Base-by-base conservation (phyloP, 2,888 invertebrate genomes). In the Mythimna ferrago region DNA sequence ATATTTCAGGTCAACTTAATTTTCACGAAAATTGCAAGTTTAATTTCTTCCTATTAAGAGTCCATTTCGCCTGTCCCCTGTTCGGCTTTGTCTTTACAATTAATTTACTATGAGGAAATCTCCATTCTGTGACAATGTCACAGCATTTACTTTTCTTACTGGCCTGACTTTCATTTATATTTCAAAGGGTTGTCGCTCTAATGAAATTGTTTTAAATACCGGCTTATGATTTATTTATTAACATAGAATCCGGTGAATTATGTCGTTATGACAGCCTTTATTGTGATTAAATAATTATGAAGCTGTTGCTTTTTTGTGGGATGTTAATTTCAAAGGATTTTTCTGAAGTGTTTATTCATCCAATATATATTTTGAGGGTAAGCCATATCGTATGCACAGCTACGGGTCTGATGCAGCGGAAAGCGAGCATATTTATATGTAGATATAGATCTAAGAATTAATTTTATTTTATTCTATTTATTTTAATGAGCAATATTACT, bases 101-200 rank as follows among this genome's bases (percentile, higher is more conserved):
- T 94, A 94, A 94, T 94, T 94, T 93, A 93, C 91, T 93, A 92
- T 92, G 91, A 93, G 93, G 92, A 94, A 94, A 94, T 94, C 93
- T 94, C 92, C 91, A 92, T 93, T 94, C 87, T 90, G 90, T 91
- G 94, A 93, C 93, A 93, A 89, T 91, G 92, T 93, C 89, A 91
- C 89, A 90, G 88, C 90, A 89, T 92, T 94, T 93, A 93, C 92
- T 92, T 92, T 91, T 90, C 88, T 87, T 88, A 86, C 79, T 76
- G 89, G 81, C 89, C 84, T 89, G 89, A 89, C 90, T 89, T 88
- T 89, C 89, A 89, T 92, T 92, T 90, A 89, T 89, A 89, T 89
- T 91, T 91, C 81, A 88, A 88, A 87, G 83, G 83, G 84, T 84
- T 83, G 84, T 81, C 86, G 82, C 82, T 86, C 73, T 87, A 86